Evolutionary conservation across 2,888 invertebrate genomes (phyloP).

Genomic region (Colostygia pectinataria): DNA sequence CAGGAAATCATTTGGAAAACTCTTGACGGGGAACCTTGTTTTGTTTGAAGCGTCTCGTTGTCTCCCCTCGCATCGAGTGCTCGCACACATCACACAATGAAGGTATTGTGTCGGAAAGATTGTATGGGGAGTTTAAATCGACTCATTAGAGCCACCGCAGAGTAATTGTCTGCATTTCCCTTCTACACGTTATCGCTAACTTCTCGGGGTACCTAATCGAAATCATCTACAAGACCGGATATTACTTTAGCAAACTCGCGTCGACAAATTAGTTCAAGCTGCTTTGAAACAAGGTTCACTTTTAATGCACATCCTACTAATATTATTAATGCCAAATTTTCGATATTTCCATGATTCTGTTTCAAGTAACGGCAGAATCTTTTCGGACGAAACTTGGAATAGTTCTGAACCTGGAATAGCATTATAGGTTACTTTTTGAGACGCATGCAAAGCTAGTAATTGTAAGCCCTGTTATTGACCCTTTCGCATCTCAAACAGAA

Average conservation of each 20-base stretch:
- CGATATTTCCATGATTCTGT: too few species aligned
- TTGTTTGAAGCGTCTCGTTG: slow-evolving; percentile 56
- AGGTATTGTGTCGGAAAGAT: slow-evolving; percentile 61
- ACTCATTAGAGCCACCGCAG: slow-evolving; percentile 60
- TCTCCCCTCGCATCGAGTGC: slow-evolving; percentile 66
- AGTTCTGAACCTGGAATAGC: too few species aligned
- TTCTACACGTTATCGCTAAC: slow-evolving; percentile 54
- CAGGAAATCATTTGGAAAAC: slow-evolving; percentile 56
- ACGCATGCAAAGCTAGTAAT: too few species aligned
- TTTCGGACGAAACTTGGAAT: too few species aligned
- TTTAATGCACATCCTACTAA: neutral
- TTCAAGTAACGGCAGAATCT: too few species aligned
- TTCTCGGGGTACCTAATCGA: slow-evolving; percentile 43
- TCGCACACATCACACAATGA: slow-evolving; percentile 53
- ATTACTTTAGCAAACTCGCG: slow-evolving; percentile 18
- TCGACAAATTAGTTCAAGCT: slow-evolving; percentile 14
- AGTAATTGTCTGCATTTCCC: slow-evolving; percentile 59
- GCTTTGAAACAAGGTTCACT: neutral
- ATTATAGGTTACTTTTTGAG: too few species aligned
- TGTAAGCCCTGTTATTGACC: too few species aligned
- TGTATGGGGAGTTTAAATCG: slow-evolving; percentile 66
- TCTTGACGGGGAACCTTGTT: slow-evolving; percentile 63
- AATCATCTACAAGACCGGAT: slow-evolving; percentile 24
- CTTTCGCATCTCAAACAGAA: too few species aligned
- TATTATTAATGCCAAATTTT: too few species aligned